A percentile compares a stretch with the other conserved stretches of the same genome.
phyloP scores from a whole-genome alignment of 1,140 invertebrate species.

The Ostrea denselamellosa region DNA sequence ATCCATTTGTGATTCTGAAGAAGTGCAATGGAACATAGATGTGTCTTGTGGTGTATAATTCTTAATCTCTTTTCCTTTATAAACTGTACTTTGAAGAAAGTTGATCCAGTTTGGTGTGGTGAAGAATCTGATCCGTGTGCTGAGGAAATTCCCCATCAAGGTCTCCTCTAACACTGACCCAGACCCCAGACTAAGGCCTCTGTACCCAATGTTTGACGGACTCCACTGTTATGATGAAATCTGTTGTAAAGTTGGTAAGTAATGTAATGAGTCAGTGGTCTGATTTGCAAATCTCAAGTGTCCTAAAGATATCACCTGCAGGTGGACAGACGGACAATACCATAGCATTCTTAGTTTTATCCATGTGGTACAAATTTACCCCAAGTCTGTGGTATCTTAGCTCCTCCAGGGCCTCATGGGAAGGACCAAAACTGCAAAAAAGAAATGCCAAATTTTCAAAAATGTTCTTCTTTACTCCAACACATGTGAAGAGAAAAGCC shows the following conservation, averaged over 20 bases:
- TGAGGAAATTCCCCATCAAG: slow-evolving; percentile 85
- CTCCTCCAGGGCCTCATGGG: too few relatives aligned
- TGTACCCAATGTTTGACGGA: slow-evolving; percentile 87
- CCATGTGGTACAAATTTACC: too few relatives aligned
- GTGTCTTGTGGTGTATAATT: too few relatives aligned
- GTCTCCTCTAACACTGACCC: slow-evolving; percentile 51
- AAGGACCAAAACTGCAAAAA: too few relatives aligned
- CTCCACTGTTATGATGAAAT: slow-evolving; percentile 91
- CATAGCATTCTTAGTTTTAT: too few relatives aligned
- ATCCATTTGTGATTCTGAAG: too few relatives aligned
- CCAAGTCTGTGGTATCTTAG: too few relatives aligned
- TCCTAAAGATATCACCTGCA: not conserved
- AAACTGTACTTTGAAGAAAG: slow-evolving; percentile 80
- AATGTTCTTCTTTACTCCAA: too few relatives aligned
- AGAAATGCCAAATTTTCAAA: too few relatives aligned
- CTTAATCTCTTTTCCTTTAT: not conserved
- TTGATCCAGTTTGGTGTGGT: slow-evolving; percentile 94
- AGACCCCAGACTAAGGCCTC: slow-evolving; percentile 55
- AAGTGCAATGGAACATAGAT: too few relatives aligned
- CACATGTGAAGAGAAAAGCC: too few relatives aligned
- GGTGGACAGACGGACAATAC: not conserved
- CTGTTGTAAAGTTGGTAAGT: slow-evolving; percentile 87
- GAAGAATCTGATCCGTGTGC: slow-evolving; percentile 89
- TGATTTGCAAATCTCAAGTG: not conserved
- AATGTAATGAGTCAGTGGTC: not conserved